Evolutionary conservation across 2,888 invertebrate genomes (phyloP).

Genomic region (Erebia aethiops): DNA sequence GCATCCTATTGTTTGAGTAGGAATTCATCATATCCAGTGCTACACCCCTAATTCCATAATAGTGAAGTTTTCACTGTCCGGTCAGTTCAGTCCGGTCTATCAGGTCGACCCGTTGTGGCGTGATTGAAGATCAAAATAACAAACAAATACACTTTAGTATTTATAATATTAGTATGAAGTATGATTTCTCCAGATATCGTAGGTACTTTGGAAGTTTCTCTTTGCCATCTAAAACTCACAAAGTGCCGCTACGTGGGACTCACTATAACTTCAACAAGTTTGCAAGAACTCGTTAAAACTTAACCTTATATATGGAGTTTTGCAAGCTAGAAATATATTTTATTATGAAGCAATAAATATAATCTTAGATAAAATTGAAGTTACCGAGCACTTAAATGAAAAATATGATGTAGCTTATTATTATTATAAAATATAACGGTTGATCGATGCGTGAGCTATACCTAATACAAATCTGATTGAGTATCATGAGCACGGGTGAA

Average conservation of each 20-base stretch:
- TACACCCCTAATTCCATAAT: no score
- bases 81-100: no score
- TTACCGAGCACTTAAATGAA: neutral
- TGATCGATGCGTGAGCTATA: no score
- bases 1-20: no score
- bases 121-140: no score
- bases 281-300: constrained; percentile 17
- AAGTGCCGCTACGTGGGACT: constrained; percentile 14
- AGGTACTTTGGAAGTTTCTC: constrained; percentile 10
- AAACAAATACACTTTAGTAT: no score
- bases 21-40: no score
- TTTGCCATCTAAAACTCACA: neutral
- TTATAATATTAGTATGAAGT: no score
- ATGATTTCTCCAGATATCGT: constrained; percentile 1
- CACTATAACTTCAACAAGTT: constrained; percentile 15
- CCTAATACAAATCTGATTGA: no score
- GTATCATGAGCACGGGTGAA: no score
- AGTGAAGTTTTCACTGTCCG: no score
- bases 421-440: neutral
- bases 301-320: neutral
- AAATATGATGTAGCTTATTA: neutral
- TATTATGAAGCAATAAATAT: constrained; percentile 4
- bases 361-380: neutral
- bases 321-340: neutral
- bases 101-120: no score